Percentiles rank a stretch among this genome's conserved stretches.
Evolutionary conservation across 1,140 invertebrate species (phyloP).

Genomic region (Drosophila willistoni): DNA sequence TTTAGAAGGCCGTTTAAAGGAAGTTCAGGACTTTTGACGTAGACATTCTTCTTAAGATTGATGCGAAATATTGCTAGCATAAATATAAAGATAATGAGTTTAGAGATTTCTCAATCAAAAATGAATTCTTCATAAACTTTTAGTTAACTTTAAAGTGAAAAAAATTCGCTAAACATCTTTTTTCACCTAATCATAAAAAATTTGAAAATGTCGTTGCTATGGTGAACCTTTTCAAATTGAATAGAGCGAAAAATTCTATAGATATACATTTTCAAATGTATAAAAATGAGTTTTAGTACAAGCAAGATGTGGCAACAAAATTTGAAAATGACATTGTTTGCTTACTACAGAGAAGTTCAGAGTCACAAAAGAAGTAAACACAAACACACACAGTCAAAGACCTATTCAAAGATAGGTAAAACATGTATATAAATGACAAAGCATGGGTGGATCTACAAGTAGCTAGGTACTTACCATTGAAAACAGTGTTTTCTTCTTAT

Average conservation of each 20-base stretch:
- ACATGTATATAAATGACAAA: not conserved
- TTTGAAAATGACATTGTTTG: constrained; percentile 57
- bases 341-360: constrained; percentile 36
- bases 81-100: not conserved
- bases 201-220: constrained; percentile 1
- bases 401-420: not conserved
- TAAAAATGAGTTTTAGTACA: constrained; percentile 21
- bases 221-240: not conserved
- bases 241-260: not conserved
- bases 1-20: constrained; percentile 1
- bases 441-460: not conserved
- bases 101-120: not conserved
- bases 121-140: too few relatives aligned
- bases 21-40: not conserved
- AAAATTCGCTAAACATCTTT: too few relatives aligned
- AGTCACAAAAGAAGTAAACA: constrained; percentile 42
- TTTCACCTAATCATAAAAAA: too few relatives aligned
- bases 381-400: constrained; percentile 2
- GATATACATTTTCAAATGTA: constrained; percentile 1
- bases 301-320: constrained; percentile 41
- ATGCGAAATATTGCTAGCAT: not conserved
- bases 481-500: too few relatives aligned
- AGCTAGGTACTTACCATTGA: not conserved
- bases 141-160: too few relatives aligned
- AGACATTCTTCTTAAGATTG: not conserved